phyloP scores from a whole-genome alignment of 2,113 vertebrate genomes.

The Carlito syrichta region DNA sequence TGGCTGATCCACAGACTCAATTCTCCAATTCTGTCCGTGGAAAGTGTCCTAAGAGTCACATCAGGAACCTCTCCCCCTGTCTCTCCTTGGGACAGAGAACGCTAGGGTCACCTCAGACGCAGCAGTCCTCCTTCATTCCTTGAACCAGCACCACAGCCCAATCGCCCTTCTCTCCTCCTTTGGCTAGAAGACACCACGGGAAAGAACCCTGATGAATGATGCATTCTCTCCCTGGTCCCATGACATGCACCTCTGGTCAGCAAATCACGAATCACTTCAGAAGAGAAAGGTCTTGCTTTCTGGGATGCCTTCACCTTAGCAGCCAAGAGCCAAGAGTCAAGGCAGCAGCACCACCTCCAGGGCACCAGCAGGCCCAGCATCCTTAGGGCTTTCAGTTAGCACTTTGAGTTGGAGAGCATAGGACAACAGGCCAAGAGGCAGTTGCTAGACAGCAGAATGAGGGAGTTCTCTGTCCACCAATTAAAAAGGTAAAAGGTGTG shows the following conservation, averaged over 20 bases:
- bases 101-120: background rate
- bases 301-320: background rate
- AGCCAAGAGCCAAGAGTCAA: background rate
- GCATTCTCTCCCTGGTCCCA: background rate
- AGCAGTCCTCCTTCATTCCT: background rate
- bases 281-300: background rate
- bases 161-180: background rate
- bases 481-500: background rate
- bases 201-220: background rate
- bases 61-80: background rate
- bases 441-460: background rate
- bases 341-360: background rate
- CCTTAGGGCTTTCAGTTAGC: background rate
- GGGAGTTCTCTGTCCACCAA: background rate
- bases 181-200: background rate
- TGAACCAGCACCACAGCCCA: background rate
- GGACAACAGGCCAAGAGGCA: background rate
- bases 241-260: background rate
- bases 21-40: background rate
- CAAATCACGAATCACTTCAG: background rate
- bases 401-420: background rate
- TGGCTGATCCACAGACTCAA: background rate
- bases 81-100: background rate
- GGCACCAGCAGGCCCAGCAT: background rate
- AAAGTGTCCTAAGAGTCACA: background rate